Conservation (phyloP, 1,140 invertebrate genomes). For the Drosophila littoralis region DNA sequence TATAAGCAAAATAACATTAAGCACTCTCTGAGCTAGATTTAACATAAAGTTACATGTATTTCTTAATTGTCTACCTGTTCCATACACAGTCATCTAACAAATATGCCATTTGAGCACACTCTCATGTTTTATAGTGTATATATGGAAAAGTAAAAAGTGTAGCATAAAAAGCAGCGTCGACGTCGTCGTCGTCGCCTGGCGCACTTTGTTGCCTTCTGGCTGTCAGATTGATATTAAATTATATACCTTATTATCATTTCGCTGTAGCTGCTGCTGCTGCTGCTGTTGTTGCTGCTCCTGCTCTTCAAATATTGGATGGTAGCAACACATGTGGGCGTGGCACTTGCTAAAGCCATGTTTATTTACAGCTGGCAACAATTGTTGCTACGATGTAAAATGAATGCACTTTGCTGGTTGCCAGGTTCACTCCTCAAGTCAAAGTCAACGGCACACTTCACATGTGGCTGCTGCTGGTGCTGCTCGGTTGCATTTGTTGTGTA, state of each 20-base stretch:
- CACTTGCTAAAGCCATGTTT: slow-evolving; percentile 70
- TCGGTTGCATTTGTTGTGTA: slow-evolving; percentile 70
- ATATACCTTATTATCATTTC: slow-evolving; percentile 81
- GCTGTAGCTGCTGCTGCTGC: slow-evolving; percentile 40
- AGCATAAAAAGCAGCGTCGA: slow-evolving; percentile 55
- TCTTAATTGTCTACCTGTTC: background rate
- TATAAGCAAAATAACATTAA: too few species aligned
- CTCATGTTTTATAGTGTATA: slow-evolving; percentile 30
- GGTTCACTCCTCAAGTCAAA: slow-evolving; percentile 58
- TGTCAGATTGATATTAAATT: slow-evolving; percentile 83
- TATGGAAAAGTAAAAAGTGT: slow-evolving; percentile 47
- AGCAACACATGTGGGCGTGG: slow-evolving; percentile 41
- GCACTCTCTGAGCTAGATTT: too few species aligned
- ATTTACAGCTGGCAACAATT: slow-evolving; percentile 82
- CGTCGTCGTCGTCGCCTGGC: slow-evolving; percentile 38
- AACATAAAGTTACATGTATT: too few species aligned
- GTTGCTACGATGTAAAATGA: slow-evolving; percentile 63
- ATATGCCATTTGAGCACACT: slow-evolving; percentile 4
- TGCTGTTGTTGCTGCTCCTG: slow-evolving; percentile 30
- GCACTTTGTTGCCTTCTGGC: slow-evolving; percentile 82
- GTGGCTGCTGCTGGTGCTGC: slow-evolving; percentile 47
- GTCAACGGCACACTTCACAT: slow-evolving; percentile 75
- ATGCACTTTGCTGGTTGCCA: slow-evolving; percentile 65
- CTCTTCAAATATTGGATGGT: slow-evolving; percentile 35
- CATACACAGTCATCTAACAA: background rate